A percentile compares a stretch with the other conserved stretches of the same genome.
Conservation (phyloP, 2,113 vertebrate species). For the Thomomys bottae region DNA sequence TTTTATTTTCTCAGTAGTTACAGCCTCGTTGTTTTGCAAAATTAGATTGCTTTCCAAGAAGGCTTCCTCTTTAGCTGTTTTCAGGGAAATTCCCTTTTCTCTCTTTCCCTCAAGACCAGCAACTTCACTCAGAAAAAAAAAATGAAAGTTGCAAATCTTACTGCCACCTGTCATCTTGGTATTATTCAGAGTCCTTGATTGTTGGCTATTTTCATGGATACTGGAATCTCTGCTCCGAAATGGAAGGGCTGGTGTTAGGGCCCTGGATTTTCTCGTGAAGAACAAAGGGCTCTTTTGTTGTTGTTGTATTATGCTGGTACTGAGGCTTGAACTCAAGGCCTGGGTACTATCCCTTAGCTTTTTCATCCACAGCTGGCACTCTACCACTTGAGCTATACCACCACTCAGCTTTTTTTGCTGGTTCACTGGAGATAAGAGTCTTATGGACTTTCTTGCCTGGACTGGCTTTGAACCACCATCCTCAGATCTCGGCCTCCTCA, state of each 20-base stretch:
- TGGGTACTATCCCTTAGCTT: too few species aligned
- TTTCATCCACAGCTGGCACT: too few species aligned
- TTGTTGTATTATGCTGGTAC: too few species aligned
- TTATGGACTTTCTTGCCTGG: too few species aligned
- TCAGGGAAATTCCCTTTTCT: not conserved
- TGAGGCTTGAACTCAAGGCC: too few species aligned
- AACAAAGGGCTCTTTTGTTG: not conserved
- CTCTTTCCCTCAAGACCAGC: not conserved
- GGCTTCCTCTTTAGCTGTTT: not conserved
- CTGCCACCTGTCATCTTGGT: not conserved
- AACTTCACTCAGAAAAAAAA: not conserved
- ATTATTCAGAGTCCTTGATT: not conserved
- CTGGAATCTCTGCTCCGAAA: not conserved
- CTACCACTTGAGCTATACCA: too few species aligned
- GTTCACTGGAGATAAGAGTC: too few species aligned
- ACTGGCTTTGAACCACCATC: too few species aligned
- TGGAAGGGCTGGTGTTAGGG: not conserved
- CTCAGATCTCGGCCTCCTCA: too few species aligned
- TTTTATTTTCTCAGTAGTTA: not conserved
- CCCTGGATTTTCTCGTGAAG: not conserved
- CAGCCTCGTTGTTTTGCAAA: not conserved
- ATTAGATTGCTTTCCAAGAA: not conserved
- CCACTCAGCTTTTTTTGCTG: too few species aligned
- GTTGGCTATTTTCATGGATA: not conserved
- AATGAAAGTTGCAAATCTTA: not conserved